phyloP scores from a whole-genome alignment of 2,888 invertebrate species.

The Melipona beecheii region DNA sequence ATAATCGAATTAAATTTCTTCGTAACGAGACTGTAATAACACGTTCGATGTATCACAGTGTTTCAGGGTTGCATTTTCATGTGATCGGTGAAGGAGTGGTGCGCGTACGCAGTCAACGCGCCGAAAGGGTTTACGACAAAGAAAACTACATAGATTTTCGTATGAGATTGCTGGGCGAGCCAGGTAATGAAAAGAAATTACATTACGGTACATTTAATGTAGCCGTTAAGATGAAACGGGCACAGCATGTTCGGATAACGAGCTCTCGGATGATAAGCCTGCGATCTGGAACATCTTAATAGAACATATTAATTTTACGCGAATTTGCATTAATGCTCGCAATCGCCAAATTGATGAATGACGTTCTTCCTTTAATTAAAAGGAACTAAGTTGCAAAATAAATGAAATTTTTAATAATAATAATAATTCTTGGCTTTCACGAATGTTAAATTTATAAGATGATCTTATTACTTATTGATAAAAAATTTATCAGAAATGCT shows the following conservation, averaged over 20 bases:
- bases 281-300: constrained; percentile 13
- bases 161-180: constrained; percentile 95
- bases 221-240: constrained; percentile 20
- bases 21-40: constrained; percentile 26
- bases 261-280: constrained; percentile 6
- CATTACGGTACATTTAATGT: constrained; percentile 35
- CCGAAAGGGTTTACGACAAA: constrained; percentile 94
- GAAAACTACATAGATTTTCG: constrained; percentile 98
- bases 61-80: constrained; percentile 94
- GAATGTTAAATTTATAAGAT: background rate
- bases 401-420: background rate
- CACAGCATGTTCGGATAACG: constrained; percentile 23
- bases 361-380: background rate
- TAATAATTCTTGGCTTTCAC: background rate
- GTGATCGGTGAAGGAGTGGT: constrained; percentile 97
- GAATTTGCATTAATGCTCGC: background rate
- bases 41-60: constrained; percentile 69
- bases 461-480: background rate
- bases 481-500: background rate
- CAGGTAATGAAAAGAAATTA: constrained; percentile 85
- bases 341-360: background rate
- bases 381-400: background rate
- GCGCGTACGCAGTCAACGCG: constrained; percentile 91
- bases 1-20: background rate
- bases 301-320: constrained; percentile 1